Conservation (phyloP, 1,140 invertebrate genomes). For the Oncopodura yosiiana region DNA sequence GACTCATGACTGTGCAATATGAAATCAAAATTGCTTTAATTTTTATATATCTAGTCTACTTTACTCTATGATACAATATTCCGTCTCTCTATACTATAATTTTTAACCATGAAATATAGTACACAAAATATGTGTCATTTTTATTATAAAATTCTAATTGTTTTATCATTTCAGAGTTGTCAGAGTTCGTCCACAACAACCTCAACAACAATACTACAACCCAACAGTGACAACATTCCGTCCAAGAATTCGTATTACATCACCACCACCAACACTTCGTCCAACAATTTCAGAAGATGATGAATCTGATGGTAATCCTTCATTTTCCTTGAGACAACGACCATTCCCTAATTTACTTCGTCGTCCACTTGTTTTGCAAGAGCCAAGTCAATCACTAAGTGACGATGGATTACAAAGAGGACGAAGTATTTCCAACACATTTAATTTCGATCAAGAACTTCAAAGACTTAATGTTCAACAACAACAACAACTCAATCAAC, state of each 20-base stretch:
- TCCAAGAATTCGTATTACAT: slow-evolving; percentile 27
- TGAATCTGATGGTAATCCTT: background rate
- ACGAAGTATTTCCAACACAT: slow-evolving; percentile 21
- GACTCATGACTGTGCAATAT: background rate
- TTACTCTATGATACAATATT: background rate
- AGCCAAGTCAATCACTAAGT: slow-evolving; percentile 8
- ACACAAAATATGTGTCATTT: background rate
- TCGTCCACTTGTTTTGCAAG: slow-evolving; percentile 13
- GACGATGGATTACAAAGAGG: slow-evolving; percentile 7
- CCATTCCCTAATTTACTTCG: background rate
- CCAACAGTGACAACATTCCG: slow-evolving; percentile 31
- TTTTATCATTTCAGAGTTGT: slow-evolving; percentile 14
- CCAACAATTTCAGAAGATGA: background rate
- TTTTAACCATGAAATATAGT: background rate
- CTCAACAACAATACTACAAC: slow-evolving; percentile 11
- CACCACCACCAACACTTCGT: slow-evolving; percentile 20
- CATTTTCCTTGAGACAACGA: slow-evolving; percentile 6
- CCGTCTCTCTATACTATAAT: background rate
- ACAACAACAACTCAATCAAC: slow-evolving; percentile 44
- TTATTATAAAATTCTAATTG: slow-evolving; percentile 1
- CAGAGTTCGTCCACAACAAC: slow-evolving; percentile 6
- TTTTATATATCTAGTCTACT: background rate
- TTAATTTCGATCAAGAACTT: slow-evolving; percentile 29
- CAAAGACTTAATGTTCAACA: slow-evolving; percentile 41
- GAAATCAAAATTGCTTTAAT: background rate